phyloP scores from a whole-genome alignment of 2,113 vertebrate species.

The Ploceus nigricollis region DNA sequence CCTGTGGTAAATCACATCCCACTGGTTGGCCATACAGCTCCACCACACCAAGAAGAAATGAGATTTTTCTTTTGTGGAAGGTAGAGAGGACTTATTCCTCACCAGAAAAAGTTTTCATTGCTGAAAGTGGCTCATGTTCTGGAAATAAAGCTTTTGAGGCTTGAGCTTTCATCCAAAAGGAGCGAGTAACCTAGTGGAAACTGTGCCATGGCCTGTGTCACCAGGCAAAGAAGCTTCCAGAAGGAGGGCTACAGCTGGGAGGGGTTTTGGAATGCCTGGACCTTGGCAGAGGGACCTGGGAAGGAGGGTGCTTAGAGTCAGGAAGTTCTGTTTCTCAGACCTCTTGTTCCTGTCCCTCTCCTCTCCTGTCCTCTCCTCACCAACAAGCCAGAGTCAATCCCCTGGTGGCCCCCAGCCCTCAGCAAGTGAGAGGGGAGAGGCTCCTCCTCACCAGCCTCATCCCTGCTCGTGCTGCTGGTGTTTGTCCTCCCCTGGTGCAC shows the following conservation, averaged over 20 bases:
- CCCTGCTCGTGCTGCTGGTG: background rate
- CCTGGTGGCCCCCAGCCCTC: background rate
- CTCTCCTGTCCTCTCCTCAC: background rate
- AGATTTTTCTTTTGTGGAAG: background rate
- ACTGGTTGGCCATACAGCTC: background rate
- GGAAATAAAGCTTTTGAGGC: background rate
- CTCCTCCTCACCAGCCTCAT: background rate
- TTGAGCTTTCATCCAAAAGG: background rate
- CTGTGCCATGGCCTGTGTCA: background rate
- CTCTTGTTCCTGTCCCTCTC: background rate
- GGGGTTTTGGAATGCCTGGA: background rate
- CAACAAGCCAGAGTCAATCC: background rate
- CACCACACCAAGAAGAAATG: background rate
- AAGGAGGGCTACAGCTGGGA: background rate
- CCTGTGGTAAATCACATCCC: background rate
- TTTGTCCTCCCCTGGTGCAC: background rate
- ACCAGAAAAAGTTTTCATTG: background rate
- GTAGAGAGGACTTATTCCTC: background rate
- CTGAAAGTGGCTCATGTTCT: background rate
- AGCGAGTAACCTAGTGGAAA: background rate
- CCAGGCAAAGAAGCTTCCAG: background rate
- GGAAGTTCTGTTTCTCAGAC: background rate
- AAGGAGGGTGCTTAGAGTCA: background rate
- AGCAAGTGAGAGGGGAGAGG: background rate
- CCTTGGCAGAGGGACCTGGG: background rate